Evolutionary conservation across 2,888 invertebrate genomes (phyloP).

Genomic region (Meiosimyza decipiens): DNA sequence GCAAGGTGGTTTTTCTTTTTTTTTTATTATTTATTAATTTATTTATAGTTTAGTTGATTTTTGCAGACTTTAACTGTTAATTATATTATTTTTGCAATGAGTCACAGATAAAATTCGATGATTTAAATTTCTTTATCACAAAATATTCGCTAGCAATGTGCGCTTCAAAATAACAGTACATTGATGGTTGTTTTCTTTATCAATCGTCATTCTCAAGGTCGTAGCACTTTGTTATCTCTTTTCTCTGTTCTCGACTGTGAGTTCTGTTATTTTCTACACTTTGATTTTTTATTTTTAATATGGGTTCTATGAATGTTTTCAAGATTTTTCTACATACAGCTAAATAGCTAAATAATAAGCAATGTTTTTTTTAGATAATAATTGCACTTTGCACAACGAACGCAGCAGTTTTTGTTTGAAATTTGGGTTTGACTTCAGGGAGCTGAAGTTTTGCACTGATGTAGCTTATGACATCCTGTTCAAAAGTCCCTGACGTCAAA

Average conservation of each 20-base stretch:
- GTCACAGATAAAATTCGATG: neutral
- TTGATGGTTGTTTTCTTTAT: conserved; percentile 26
- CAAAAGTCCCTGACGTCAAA: too few relatives aligned
- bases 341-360: neutral
- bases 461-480: too few relatives aligned
- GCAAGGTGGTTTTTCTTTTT: neutral
- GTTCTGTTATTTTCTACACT: neutral
- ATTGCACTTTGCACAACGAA: too few relatives aligned
- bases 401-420: too few relatives aligned
- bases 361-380: too few relatives aligned
- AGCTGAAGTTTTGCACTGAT: too few relatives aligned
- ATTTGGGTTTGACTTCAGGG: too few relatives aligned
- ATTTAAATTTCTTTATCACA: neutral
- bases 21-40: neutral
- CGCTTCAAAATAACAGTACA: conserved; percentile 29
- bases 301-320: neutral
- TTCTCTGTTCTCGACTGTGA: conserved; percentile 13
- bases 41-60: too few relatives aligned
- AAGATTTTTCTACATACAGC: neutral
- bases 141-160: neutral
- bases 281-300: neutral
- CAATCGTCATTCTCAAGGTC: conserved; percentile 41
- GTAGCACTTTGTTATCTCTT: conserved; percentile 40
- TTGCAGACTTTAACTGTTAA: neutral
- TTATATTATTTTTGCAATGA: neutral